Percentiles rank a stretch among this genome's conserved stretches.
These are phyloP conservation scores for Lethocerus indicus DNA, from an alignment of 1,140 invertebrate species.

Conservation along the genomic window DNA sequence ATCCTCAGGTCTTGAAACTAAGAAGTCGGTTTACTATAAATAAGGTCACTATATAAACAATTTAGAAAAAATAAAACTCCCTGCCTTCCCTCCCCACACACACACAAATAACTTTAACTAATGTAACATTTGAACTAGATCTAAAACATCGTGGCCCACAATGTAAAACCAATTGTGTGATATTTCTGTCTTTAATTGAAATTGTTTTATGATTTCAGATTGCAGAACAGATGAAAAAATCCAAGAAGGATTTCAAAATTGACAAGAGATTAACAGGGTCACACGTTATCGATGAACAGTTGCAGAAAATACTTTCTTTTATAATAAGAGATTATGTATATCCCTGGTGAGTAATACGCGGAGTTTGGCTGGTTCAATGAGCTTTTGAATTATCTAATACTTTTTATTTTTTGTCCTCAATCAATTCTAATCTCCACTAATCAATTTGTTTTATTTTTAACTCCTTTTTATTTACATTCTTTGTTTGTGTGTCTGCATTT, in stretches of 20 bases:
- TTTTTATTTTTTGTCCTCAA: not conserved
- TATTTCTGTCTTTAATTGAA: too few species aligned
- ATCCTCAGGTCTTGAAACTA: too few species aligned
- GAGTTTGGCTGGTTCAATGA: not conserved
- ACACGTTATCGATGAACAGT: conserved; percentile 46
- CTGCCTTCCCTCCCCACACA: too few species aligned
- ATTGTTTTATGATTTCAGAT: conserved; percentile 9
- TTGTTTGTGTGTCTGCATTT: too few species aligned
- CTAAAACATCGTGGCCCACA: too few species aligned
- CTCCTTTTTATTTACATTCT: not conserved
- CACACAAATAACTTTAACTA: too few species aligned
- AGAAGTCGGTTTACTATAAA: too few species aligned
- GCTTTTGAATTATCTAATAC: not conserved
- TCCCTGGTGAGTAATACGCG: conserved; percentile 42
- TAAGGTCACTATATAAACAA: too few species aligned
- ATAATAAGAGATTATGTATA: conserved; percentile 62
- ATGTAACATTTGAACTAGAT: too few species aligned
- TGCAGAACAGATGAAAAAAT: conserved; percentile 7
- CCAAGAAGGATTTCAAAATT: conserved; percentile 21
- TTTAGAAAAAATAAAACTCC: too few species aligned
- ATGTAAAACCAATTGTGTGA: too few species aligned
- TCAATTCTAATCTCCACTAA: not conserved
- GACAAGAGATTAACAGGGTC: conserved; percentile 43
- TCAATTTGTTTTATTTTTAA: not conserved
- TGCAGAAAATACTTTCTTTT: conserved; percentile 56